A percentile compares a stretch with the other conserved stretches of the same genome.
Conservation (phyloP, 1,140 invertebrate species). For the Drosophila funebris region DNA sequence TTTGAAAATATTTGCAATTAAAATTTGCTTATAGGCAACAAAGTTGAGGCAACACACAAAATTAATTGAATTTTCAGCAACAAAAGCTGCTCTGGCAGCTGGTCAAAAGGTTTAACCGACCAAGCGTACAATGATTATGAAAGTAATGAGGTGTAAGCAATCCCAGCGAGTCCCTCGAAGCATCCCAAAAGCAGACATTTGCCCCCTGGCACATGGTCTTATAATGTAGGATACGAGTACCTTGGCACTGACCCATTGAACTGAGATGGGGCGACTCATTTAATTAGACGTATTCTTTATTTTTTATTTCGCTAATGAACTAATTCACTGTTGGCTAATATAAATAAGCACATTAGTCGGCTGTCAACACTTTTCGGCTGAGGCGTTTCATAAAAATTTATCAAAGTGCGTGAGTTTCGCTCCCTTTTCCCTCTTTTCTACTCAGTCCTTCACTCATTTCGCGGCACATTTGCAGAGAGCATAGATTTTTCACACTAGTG, state of each 20-base stretch:
- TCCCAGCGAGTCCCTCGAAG: neutral
- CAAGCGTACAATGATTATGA: slow-evolving; percentile 21
- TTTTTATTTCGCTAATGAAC: slow-evolving; percentile 45
- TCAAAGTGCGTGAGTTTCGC: slow-evolving; percentile 38
- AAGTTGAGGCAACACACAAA: slow-evolving; percentile 9
- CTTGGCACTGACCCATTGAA: neutral
- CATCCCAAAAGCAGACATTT: neutral
- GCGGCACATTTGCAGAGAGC: slow-evolving; percentile 71
- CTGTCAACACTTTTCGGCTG: slow-evolving; percentile 63
- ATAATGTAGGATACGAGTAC: neutral
- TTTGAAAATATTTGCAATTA: slow-evolving; percentile 50
- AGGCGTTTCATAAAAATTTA: slow-evolving; percentile 52
- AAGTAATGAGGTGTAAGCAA: slow-evolving; percentile 22
- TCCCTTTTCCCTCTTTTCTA: neutral
- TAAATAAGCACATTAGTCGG: slow-evolving; percentile 49
- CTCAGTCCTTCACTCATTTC: slow-evolving; percentile 58
- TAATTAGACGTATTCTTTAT: slow-evolving; percentile 19
- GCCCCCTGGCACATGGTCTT: neutral
- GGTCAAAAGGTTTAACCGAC: slow-evolving; percentile 12
- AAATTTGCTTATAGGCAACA: slow-evolving; percentile 46
- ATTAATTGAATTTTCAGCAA: slow-evolving; percentile 40
- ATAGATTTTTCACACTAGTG: slow-evolving; percentile 78
- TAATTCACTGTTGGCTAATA: slow-evolving; percentile 37
- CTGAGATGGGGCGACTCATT: slow-evolving; percentile 12
- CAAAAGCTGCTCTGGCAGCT: slow-evolving; percentile 3